These are phyloP conservation scores for Pegoplata infirma DNA, from an alignment of 2,888 invertebrate species.

Conservation along the genomic window DNA sequence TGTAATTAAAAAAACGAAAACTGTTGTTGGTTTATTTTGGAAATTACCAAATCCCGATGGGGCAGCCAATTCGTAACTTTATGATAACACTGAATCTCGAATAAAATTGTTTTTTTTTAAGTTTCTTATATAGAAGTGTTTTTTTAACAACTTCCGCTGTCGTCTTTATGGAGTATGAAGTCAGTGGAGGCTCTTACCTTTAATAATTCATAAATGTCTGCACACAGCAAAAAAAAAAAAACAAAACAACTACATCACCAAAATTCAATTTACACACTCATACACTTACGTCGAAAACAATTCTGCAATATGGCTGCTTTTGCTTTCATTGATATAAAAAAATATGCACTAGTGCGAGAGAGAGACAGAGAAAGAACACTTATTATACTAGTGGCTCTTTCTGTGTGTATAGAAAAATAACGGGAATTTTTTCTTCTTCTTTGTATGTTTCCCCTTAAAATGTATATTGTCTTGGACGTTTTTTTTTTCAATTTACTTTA, in stretches of 20 bases:
- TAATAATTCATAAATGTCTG: constrained; percentile 58
- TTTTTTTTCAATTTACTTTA: constrained; percentile 58
- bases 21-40: background rate
- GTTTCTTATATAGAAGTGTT: constrained; percentile 32
- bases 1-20: too few species aligned
- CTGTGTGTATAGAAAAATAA: constrained; percentile 37
- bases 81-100: background rate
- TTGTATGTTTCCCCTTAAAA: constrained; percentile 1
- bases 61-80: background rate
- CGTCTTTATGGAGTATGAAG: constrained; percentile 64
- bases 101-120: background rate
- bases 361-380: constrained; percentile 1
- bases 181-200: constrained; percentile 31
- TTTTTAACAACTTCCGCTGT: constrained; percentile 48
- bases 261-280: constrained; percentile 50
- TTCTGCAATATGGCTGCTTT: constrained; percentile 51
- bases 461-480: too few species aligned
- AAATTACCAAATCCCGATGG: background rate
- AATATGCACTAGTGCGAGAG: constrained; percentile 25
- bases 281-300: background rate
- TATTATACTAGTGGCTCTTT: background rate
- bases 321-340: background rate
- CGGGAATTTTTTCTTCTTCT: constrained; percentile 33
- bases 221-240: constrained; percentile 1
- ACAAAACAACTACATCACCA: constrained; percentile 3